Percentiles rank a stretch among this genome's conserved stretches.
These are phyloP conservation scores for Carterocephalus palaemon DNA, from an alignment of 2,888 invertebrate genomes.

Conservation along the genomic window DNA sequence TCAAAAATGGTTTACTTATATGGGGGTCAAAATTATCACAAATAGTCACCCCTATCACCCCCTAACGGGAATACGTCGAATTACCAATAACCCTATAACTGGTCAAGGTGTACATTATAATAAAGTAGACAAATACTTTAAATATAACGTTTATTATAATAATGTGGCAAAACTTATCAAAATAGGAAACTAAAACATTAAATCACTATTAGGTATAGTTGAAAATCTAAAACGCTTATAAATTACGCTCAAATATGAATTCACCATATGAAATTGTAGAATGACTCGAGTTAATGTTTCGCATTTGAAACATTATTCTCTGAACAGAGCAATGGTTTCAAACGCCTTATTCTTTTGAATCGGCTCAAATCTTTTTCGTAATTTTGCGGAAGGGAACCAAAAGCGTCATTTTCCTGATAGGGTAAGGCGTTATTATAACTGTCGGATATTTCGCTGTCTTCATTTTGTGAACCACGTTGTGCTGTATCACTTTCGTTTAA, in stretches of 20 bases:
- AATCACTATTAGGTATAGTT: too few species aligned
- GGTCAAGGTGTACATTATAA: too few species aligned
- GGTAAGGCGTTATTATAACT: constrained; percentile 43
- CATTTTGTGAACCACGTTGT: constrained; percentile 33
- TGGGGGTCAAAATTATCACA: too few species aligned
- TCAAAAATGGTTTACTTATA: too few species aligned
- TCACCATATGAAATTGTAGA: too few species aligned
- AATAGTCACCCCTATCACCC: too few species aligned
- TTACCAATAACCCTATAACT: too few species aligned
- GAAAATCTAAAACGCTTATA: constrained; percentile 33
- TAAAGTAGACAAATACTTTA: too few species aligned
- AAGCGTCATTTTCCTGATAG: constrained; percentile 57
- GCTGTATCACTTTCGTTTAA: constrained; percentile 28
- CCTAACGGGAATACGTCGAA: too few species aligned
- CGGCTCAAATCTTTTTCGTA: constrained; percentile 56
- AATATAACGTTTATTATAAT: too few species aligned
- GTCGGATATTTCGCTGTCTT: constrained; percentile 39
- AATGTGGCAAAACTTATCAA: too few species aligned
- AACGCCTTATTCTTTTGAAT: constrained; percentile 63
- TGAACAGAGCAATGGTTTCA: constrained; percentile 42
- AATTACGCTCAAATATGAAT: constrained; percentile 25
- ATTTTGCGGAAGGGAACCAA: constrained; percentile 52
- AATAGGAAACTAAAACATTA: too few species aligned
- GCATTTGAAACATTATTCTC: constrained; percentile 1
- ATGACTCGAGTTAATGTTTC: constrained; percentile 33